phyloP scores from a whole-genome alignment of 2,113 vertebrate genomes.

The Phalacrocorax aristotelis region DNA sequence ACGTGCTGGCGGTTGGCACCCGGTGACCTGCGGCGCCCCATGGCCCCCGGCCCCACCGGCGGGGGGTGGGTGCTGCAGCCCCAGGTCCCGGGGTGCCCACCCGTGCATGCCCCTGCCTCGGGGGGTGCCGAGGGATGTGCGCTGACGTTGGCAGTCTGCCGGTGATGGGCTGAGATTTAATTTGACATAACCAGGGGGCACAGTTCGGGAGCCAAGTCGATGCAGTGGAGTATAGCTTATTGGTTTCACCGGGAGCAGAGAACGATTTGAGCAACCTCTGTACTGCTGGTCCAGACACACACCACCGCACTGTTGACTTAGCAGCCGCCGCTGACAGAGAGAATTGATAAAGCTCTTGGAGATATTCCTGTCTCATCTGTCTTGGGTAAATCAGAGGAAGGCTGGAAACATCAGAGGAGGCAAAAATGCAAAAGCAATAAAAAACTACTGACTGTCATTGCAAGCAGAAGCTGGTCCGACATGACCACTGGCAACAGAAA shows the following conservation, averaged over 20 bases:
- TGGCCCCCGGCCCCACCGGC: rapidly evolving
- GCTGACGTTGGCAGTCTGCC: not conserved
- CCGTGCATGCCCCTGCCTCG: rapidly evolving
- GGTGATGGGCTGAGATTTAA: conserved; percentile 15
- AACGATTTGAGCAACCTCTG: conserved; percentile 43
- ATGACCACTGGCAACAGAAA: not conserved
- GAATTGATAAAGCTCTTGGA: not conserved
- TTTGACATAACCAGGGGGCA: not conserved
- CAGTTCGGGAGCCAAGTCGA: not conserved
- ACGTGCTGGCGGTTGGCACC: rapidly evolving
- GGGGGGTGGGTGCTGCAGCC: not conserved
- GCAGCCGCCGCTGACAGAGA: conserved; percentile 34
- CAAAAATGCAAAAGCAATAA: conserved; percentile 32
- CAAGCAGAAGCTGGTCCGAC: not conserved
- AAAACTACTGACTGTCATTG: not conserved
- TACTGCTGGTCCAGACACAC: conserved; percentile 41
- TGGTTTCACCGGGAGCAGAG: conserved; percentile 64
- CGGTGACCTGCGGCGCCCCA: rapidly evolving
- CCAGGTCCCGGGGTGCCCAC: rapidly evolving
- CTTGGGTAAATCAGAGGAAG: conserved; percentile 40
- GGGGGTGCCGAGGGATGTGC: not conserved
- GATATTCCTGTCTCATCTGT: conserved; percentile 45
- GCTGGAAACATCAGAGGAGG: not conserved
- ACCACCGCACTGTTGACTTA: conserved; percentile 46
- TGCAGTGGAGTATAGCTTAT: conserved; percentile 54